Evolutionary conservation across 1,140 invertebrate genomes (phyloP), one percentile per base, ranked within the genome.

Genomic region (Schlechtendalia chinensis): DNA sequence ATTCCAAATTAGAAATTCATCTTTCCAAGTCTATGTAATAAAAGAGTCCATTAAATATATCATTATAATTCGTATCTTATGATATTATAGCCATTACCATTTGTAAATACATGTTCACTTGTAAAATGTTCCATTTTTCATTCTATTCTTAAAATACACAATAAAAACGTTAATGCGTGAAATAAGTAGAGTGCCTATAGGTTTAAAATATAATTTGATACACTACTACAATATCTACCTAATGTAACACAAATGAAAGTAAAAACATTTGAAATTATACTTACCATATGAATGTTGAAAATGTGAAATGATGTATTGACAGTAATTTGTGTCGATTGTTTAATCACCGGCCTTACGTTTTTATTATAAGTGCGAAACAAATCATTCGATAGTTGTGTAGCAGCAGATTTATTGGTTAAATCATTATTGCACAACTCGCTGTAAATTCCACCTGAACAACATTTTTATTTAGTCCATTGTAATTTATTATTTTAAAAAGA

Each of bases 1-100:
- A 79, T 79, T 39, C 75, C 75, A 79, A 45, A 45, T 22, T 50
- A 79, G 27, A 79, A 63, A 79, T 47, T 79, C 75, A 47, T 79
- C 75, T 50, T 63, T 79, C 75, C 75, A 79, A 14, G 5, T 19
- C 75, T 79, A 24, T 24, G 17, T 17, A 58, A 58, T 22, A 32
- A 39, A 39, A 39, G 3, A 39, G 32, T 39, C 3, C 8, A 39
- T 4, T 19, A 19, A 65, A 65, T 29, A 32, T 39, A 65, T 19
- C 11, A 47, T 29, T 19, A n/a, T 22, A 39, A 8, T n/a, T n/a
- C n/a, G n/a, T n/a, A n/a, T 39, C 32, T 3, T 8, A 8, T 8
- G 32, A 8, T 39, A 8, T 39, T 39, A 39, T 8, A 22, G 16
- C n/a, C 12, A 22, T 67, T 45, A 32, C 74, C 74, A 77, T 59